Evolutionary conservation across 2,113 vertebrate species (phyloP).

Genomic region (Melanerpes aurifrons): DNA sequence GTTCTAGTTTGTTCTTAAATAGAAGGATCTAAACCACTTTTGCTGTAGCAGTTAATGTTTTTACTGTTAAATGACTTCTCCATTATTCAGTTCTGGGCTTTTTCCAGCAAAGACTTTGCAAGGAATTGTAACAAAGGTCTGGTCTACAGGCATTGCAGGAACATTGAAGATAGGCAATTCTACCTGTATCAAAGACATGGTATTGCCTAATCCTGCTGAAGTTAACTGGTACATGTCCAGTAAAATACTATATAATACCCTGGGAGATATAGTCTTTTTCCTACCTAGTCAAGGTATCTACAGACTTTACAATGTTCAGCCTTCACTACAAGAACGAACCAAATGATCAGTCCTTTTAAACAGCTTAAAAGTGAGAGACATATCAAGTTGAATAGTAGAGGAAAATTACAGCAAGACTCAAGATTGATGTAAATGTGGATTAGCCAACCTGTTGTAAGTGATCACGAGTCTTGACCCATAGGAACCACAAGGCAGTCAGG

Average conservation of each 20-base stretch:
- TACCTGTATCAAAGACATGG: not conserved
- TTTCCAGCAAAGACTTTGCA: not conserved
- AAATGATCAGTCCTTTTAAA: not conserved
- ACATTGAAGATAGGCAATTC: not conserved
- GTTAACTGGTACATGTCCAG: not conserved
- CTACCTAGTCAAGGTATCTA: not conserved
- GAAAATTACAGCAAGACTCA: not conserved
- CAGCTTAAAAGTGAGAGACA: not conserved
- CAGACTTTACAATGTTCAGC: not conserved
- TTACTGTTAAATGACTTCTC: not conserved
- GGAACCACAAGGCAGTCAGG: not conserved
- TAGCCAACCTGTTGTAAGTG: not conserved
- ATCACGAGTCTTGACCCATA: not conserved
- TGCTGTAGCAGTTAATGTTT: not conserved
- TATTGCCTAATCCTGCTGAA: not conserved
- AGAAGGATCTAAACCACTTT: not conserved
- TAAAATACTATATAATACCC: not conserved
- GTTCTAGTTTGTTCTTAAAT: not conserved
- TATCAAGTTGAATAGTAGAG: not conserved
- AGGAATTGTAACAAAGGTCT: not conserved
- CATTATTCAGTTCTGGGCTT: not conserved
- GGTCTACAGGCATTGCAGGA: not conserved
- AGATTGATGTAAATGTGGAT: not conserved
- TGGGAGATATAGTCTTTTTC: not conserved
- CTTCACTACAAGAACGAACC: not conserved